Percentiles rank a stretch among this genome's conserved stretches.
These are phyloP conservation scores for Alitta virens DNA, from an alignment of 2,888 invertebrate species.

Conservation along the genomic window DNA sequence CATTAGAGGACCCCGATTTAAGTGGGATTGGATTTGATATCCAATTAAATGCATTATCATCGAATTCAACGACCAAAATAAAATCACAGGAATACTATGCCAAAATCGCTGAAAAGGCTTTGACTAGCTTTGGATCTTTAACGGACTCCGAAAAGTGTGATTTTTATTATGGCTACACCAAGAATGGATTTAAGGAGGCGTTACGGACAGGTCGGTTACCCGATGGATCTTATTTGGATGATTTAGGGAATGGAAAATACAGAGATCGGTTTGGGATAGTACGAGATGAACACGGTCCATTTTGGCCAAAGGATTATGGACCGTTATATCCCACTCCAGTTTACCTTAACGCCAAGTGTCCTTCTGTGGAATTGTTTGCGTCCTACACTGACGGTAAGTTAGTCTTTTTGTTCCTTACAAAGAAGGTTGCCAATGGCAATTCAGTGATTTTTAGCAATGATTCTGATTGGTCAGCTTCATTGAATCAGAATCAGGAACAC, in stretches of 20 bases:
- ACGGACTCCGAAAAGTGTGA: constrained; percentile 22
- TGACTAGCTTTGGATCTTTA: constrained; percentile 24
- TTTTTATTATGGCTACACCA: constrained; percentile 37
- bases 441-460: too few species aligned
- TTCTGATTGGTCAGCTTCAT: too few species aligned
- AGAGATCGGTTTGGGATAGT: constrained; percentile 49
- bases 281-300: constrained; percentile 49
- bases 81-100: constrained; percentile 23
- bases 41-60: too few species aligned
- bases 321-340: constrained; percentile 48
- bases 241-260: constrained; percentile 38
- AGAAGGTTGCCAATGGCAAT: too few species aligned
- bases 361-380: constrained; percentile 35
- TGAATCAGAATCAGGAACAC: too few species aligned
- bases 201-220: constrained; percentile 41
- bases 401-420: too few species aligned
- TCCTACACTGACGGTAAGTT: background rate
- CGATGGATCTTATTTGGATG: constrained; percentile 38
- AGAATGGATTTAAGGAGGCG: constrained; percentile 44
- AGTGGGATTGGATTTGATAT: background rate
- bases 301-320: constrained; percentile 52
- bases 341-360: constrained; percentile 34
- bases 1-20: too few species aligned
- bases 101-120: constrained; percentile 12
- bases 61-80: background rate